Percentiles rank a stretch among this genome's conserved stretches.
phyloP scores from a whole-genome alignment of 2,113 vertebrate genomes.

The Tyto alba region DNA sequence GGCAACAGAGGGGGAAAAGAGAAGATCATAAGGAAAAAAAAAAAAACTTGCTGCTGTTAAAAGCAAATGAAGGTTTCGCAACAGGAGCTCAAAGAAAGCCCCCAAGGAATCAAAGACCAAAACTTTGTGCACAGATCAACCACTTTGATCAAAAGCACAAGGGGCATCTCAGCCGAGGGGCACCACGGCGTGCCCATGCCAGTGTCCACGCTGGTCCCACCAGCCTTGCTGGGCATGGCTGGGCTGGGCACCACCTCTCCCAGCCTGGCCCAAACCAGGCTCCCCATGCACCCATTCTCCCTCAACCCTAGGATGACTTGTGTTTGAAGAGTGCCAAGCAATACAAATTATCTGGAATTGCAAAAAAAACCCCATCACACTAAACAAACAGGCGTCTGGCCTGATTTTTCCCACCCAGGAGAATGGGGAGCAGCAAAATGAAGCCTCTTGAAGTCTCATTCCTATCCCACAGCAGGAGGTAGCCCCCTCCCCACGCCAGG shows the following conservation, averaged over 20 bases:
- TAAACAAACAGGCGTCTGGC: accelerated
- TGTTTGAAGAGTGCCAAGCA: neutral
- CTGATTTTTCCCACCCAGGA: neutral
- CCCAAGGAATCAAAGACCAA: neutral
- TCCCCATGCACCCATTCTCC: neutral
- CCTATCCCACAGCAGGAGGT: neutral
- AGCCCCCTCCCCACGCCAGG: accelerated
- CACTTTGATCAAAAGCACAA: neutral
- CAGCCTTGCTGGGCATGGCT: accelerated
- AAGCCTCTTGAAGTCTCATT: neutral
- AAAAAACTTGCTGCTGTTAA: neutral
- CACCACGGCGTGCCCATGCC: accelerated
- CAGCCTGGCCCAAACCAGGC: neutral
- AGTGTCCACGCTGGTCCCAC: neutral
- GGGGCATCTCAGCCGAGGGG: accelerated
- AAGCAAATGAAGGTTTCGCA: slow-evolving; percentile 31
- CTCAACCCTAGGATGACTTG: accelerated
- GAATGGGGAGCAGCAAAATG: accelerated
- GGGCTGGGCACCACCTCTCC: neutral
- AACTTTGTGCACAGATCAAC: neutral
- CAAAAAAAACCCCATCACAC: accelerated
- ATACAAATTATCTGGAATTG: too few species aligned
- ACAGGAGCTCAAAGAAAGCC: neutral
- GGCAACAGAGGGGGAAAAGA: slow-evolving; percentile 44
- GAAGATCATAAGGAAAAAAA: neutral